Evolutionary conservation across 1,140 invertebrate genomes (phyloP), one percentile per base, ranked within the genome.

Genomic region (Bursaphelenchus mucronatus): DNA sequence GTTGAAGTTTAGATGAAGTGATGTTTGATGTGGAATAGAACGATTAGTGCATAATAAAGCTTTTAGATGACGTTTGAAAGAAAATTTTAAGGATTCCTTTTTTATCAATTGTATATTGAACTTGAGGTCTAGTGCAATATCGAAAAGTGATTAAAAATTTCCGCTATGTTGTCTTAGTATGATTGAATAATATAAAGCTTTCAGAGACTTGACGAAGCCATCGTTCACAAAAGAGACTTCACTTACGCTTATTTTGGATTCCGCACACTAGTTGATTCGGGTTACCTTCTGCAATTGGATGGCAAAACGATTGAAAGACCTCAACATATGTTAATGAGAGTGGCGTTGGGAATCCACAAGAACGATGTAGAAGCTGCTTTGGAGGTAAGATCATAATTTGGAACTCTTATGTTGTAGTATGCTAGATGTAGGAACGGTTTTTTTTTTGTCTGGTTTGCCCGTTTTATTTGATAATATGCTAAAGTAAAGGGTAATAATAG

Each of bases 211-310:
- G 92, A 98, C 83, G 93, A 91, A n/a, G 89, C 91, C 4, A 95
- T 98, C 72, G 91, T 97, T 55, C 96, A 97, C 83, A 92, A 97
- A 77, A 86, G 95, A 71, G 96, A 99, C 84, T 98, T 92, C 79
- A 89, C 86, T 62, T 99, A 97, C 82, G 95, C 94, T 81, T 99
- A 95, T 81, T 98, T 99, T 87, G 95, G 94, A 45, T 98, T 98
- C 76, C 98, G 97, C 86, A 98, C 95, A 5, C 83, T 99, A 53
- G 30, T 30, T 3, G 95, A 98, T 80, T 85, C 90, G 66, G 95
- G 92, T 1, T 99, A 98, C 82, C 84, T 99, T 55, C 82, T 98
- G 19, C 94, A 92, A 82, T 92, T 97, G 58, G 87, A 94, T 82
- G 88, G 89, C 0, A 94, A 94, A 87, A 89, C 96, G 53, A 92